Percentiles rank a stretch among this genome's conserved stretches.
Evolutionary conservation across 2,888 invertebrate species (phyloP).

Genomic region (Oligia strigilis): DNA sequence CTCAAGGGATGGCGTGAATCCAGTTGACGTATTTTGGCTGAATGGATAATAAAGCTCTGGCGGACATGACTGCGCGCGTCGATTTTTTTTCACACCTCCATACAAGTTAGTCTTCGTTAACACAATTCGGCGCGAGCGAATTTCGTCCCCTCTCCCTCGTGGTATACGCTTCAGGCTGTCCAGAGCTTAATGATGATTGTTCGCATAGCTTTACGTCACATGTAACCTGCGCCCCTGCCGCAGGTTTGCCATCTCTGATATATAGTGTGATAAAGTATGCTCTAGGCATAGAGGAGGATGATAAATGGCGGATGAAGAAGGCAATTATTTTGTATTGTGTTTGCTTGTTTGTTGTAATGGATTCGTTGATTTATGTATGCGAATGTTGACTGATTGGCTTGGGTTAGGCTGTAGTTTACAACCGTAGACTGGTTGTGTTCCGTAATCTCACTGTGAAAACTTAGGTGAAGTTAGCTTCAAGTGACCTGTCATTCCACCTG

Average conservation of each 20-base stretch:
- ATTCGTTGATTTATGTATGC: conserved; percentile 9
- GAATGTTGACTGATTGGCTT: background rate
- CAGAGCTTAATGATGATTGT: background rate
- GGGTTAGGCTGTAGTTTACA: background rate
- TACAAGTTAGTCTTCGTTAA: too few species aligned
- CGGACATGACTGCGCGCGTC: too few species aligned
- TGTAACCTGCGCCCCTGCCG: background rate
- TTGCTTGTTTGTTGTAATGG: conserved; percentile 9
- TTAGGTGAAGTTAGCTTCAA: too few species aligned
- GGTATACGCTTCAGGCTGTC: background rate
- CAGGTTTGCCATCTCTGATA: conserved; percentile 14
- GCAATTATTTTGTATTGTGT: conserved; percentile 51
- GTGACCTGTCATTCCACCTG: too few species aligned
- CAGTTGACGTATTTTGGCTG: too few species aligned
- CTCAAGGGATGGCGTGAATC: too few species aligned
- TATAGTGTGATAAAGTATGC: conserved; percentile 7
- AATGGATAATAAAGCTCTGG: too few species aligned
- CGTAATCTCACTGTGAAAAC: too few species aligned
- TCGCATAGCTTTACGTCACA: too few species aligned
- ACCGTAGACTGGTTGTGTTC: too few species aligned
- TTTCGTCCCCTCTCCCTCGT: background rate
- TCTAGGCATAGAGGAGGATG: conserved; percentile 13
- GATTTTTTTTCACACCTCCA: too few species aligned
- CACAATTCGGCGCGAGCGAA: background rate
- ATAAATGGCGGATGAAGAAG: conserved; percentile 29